These are phyloP conservation scores for Lanius collurio DNA, from an alignment of 2,113 vertebrate species.

Conservation along the genomic window DNA sequence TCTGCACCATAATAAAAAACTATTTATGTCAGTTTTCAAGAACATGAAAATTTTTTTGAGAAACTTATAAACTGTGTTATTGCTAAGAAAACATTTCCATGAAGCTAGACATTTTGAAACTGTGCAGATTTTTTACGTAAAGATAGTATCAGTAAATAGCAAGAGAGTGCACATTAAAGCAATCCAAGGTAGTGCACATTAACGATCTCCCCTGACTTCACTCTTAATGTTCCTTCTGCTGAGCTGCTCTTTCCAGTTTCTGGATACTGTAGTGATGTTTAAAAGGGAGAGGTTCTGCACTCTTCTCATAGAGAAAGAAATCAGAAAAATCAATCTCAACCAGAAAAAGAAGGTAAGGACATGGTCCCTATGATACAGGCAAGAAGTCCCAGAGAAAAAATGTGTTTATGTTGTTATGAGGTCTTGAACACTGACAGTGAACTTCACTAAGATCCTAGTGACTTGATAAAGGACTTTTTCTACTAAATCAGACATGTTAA, in stretches of 20 bases:
- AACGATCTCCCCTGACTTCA: background rate
- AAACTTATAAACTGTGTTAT: background rate
- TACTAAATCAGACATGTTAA: background rate
- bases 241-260: background rate
- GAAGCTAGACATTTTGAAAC: background rate
- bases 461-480: background rate
- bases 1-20: background rate
- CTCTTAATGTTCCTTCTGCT: background rate
- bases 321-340: background rate
- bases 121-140: background rate
- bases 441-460: background rate
- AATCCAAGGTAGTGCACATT: background rate
- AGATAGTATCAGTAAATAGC: background rate
- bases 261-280: background rate
- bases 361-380: background rate
- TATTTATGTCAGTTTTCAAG: background rate
- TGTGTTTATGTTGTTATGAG: background rate
- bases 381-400: background rate
- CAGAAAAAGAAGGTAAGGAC: background rate
- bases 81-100: background rate
- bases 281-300: background rate
- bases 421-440: background rate
- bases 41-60: background rate
- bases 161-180: background rate
- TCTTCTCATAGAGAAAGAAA: background rate